These are phyloP conservation scores for Chloromyia formosa DNA, from an alignment of 2,888 invertebrate species.

Conservation along the genomic window DNA sequence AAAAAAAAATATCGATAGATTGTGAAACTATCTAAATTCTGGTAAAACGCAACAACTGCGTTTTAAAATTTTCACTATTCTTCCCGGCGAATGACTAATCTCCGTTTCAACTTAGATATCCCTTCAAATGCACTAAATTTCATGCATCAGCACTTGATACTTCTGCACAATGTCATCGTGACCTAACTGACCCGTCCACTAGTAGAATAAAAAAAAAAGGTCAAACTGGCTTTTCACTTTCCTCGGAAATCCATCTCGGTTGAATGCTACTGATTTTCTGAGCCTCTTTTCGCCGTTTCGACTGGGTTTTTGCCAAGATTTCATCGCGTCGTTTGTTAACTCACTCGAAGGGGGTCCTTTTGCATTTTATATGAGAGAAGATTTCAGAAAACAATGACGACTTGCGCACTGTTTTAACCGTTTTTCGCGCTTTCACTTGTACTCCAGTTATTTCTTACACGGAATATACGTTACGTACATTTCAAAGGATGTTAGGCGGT, in stretches of 20 bases:
- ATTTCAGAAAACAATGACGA: slow-evolving; percentile 43
- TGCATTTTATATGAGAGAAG: slow-evolving; percentile 41
- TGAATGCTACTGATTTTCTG: slow-evolving; percentile 49
- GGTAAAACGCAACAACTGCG: slow-evolving; percentile 6
- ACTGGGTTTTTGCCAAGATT: slow-evolving; percentile 40
- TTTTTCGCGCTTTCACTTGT: slow-evolving; percentile 38
- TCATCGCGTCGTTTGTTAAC: slow-evolving; percentile 19
- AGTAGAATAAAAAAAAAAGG: neutral
- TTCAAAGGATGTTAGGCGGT: neutral
- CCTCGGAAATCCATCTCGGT: slow-evolving; percentile 44
- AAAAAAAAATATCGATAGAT: slow-evolving; percentile 2
- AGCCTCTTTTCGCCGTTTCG: slow-evolving; percentile 37
- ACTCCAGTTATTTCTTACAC: slow-evolving; percentile 12
- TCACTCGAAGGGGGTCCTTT: slow-evolving; percentile 31
- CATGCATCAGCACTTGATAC: neutral
- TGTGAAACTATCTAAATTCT: too few species aligned
- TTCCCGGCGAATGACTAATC: too few species aligned
- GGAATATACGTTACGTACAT: neutral
- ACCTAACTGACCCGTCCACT: slow-evolving; percentile 41
- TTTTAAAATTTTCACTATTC: neutral
- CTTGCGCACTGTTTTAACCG: slow-evolving; percentile 49
- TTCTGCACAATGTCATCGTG: slow-evolving; percentile 26
- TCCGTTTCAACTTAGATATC: neutral
- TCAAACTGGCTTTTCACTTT: neutral
- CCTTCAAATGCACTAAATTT: neutral